Percentiles rank a stretch among this genome's conserved stretches.
These are phyloP conservation scores for Smutsia gigantea DNA, from an alignment of 2,797 vertebrate genomes.

Conservation along the genomic window DNA sequence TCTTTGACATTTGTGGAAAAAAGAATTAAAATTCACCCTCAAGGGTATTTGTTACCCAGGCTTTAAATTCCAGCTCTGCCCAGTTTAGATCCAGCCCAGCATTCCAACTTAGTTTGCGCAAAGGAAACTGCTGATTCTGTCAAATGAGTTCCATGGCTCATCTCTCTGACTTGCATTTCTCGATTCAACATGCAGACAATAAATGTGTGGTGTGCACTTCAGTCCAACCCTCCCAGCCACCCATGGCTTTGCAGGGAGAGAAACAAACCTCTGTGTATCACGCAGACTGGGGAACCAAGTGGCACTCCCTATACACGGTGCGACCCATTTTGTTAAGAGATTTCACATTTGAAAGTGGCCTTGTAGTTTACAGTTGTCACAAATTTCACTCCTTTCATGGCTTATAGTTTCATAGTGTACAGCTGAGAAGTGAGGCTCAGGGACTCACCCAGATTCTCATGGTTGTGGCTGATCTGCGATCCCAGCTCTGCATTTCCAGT, in stretches of 20 bases:
- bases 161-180: not conserved
- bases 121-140: conserved; percentile 27
- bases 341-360: not conserved
- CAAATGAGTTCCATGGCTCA: not conserved
- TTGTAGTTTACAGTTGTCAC: not conserved
- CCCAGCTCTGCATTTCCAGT: not conserved
- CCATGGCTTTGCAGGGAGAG: not conserved
- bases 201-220: not conserved
- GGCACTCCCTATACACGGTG: rapidly evolving
- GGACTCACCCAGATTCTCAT: not conserved
- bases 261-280: not conserved
- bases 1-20: not conserved
- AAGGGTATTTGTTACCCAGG: not conserved
- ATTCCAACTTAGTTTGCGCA: not conserved
- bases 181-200: conserved; percentile 63
- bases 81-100: not conserved
- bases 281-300: not conserved
- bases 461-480: not conserved
- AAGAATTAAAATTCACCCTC: not conserved
- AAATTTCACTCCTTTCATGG: not conserved
- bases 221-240: not conserved
- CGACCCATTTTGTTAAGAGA: not conserved
- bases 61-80: not conserved
- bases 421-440: not conserved
- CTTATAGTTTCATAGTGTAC: not conserved